These are phyloP conservation scores for Enteromius anoplus DNA, from an alignment of 2,797 vertebrate species.

Conservation along the genomic window DNA sequence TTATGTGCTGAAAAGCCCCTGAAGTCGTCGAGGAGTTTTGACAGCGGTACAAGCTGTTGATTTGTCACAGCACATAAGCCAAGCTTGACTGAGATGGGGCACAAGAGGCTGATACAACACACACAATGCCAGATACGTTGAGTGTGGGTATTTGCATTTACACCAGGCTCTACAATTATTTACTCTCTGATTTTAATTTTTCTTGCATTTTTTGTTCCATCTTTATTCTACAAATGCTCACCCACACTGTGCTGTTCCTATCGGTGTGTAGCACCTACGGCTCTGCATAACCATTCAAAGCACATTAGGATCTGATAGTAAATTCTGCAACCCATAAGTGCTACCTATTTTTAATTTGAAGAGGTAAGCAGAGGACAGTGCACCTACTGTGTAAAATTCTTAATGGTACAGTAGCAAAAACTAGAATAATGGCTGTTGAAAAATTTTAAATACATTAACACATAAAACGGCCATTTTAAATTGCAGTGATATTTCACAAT, in stretches of 20 bases:
- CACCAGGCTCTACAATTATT: background rate
- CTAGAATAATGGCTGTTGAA: background rate
- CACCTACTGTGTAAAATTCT: background rate
- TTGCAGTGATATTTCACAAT: background rate
- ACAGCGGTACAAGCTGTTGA: constrained; percentile 25
- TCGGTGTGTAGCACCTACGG: background rate
- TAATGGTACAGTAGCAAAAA: constrained; percentile 3
- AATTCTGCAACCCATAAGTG: background rate
- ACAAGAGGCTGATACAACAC: constrained; percentile 18
- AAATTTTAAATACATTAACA: background rate
- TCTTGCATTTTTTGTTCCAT: background rate
- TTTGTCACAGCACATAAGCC: constrained; percentile 42
- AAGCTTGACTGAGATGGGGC: constrained; percentile 20
- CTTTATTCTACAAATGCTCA: background rate
- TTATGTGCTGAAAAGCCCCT: constrained; percentile 32
- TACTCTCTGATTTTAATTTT: background rate
- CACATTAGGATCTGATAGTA: background rate
- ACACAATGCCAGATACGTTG: background rate
- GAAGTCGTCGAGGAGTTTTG: constrained; percentile 22
- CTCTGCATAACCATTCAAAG: background rate
- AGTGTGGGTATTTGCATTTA: background rate
- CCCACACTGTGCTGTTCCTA: background rate
- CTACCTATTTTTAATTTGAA: background rate
- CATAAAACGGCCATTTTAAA: background rate
- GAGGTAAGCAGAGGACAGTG: background rate